These are phyloP conservation scores for Cairina moschata DNA, from an alignment of 2,113 vertebrate genomes.

Conservation along the genomic window DNA sequence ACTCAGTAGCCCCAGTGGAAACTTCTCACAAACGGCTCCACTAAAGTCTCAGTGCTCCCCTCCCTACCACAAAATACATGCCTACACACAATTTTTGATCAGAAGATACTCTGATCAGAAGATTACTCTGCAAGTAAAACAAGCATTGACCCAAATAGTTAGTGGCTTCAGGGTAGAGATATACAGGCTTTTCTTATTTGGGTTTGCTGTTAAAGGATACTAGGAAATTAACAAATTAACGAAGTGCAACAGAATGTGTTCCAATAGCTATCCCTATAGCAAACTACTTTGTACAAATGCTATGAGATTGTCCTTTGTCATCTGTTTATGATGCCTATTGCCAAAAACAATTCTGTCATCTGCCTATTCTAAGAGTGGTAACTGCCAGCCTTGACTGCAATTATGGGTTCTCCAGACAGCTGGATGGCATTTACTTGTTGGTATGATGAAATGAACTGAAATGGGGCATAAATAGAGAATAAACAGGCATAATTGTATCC, in stretches of 20 bases:
- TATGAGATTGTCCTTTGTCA: background rate
- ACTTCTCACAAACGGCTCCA: background rate
- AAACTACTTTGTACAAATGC: background rate
- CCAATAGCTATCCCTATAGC: background rate
- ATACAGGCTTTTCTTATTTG: background rate
- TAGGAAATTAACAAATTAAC: background rate
- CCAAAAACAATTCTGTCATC: background rate
- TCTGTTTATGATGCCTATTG: background rate
- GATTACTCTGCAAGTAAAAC: background rate
- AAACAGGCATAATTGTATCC: background rate
- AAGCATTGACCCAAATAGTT: background rate
- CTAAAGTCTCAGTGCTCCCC: background rate
- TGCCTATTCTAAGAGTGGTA: background rate
- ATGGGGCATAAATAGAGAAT: background rate
- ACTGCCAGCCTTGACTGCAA: background rate
- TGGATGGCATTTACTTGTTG: background rate
- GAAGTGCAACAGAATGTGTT: background rate
- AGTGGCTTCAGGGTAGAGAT: background rate
- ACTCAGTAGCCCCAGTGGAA: background rate
- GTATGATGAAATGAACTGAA: background rate
- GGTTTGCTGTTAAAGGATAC: background rate
- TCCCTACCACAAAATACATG: rapidly evolving
- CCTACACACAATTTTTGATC: background rate
- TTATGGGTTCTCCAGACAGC: background rate
- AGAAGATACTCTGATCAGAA: background rate